Evolutionary conservation across 1,140 invertebrate genomes (phyloP), one percentile per base, ranked within the genome.

Genomic region (Adoxophyes honmai): DNA sequence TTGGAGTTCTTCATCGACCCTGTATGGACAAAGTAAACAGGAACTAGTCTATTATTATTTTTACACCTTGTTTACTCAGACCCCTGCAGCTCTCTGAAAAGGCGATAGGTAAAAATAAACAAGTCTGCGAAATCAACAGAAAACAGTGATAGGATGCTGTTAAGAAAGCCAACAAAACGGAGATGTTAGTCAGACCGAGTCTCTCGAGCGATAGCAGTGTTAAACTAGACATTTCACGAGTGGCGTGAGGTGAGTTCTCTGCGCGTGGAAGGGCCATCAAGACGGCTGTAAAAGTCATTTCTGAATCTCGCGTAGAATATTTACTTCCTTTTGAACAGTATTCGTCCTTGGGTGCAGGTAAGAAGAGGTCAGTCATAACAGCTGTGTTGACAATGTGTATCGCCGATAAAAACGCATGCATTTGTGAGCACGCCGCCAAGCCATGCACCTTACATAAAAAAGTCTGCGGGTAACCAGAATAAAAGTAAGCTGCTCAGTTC

Each of bases 1-100:
- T 87, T 86, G 61, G 89, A 90, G 68, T 85, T 89, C 88, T 87
- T 89, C 89, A 90, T 88, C 64, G 75, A 83, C 78, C 86, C 86
- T 88, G 86, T 82, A 73, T 79, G 80, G 83, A 88, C 82, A 88
- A 53, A 85, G 77, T 84, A 87, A 86, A 86, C 66, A 75, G 72
- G 66, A 73, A 70, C 78, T 67, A 60, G 59, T 77, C 75, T 76
- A 72, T 80, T 72, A 75, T 57, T 64, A 59, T 69, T 69, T 68
- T 68, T 56, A 70, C 65, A 68, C 56, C 60, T 64, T 38, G 44
- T 62, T 55, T 62, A 60, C 35, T 55, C 34, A 66, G n/a, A 33
- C 64, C 58, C n/a, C 18, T 18, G 21, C 11, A 48, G 16, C 21
- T 10, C 42, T 18, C 42, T 48, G 42, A 11, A 33, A 48, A 48